A percentile compares a stretch with the other conserved stretches of the same genome.
Conservation (phyloP, 2,113 vertebrate genomes). For the Paradisaea rubra region DNA sequence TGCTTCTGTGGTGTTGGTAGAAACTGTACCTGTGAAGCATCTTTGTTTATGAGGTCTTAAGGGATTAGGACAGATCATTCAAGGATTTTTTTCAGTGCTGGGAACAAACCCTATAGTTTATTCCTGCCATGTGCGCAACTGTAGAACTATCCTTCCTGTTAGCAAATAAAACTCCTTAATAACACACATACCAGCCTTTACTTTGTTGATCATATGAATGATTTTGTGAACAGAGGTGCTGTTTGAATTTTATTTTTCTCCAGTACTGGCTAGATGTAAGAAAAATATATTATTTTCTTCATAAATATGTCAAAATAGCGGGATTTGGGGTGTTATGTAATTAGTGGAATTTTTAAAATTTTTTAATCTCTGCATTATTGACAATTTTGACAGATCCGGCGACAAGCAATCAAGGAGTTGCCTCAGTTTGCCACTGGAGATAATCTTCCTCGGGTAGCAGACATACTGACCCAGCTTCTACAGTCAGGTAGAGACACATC, state of each 20-base stretch:
- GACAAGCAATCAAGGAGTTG: constrained; percentile 95
- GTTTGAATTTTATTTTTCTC: neutral
- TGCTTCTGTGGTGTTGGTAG: neutral
- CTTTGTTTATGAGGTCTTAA: neutral
- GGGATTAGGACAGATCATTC: neutral
- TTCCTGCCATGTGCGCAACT: neutral
- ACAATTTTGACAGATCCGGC: constrained; percentile 80
- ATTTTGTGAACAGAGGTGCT: neutral
- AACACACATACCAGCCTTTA: neutral
- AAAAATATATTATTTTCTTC: neutral
- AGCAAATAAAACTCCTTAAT: neutral
- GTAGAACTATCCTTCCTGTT: neutral
- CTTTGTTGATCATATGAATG: neutral
- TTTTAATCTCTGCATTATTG: neutral
- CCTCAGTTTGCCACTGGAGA: constrained; percentile 95
- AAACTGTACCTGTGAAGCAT: neutral
- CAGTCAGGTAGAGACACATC: constrained; percentile 82
- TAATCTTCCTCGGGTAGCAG: constrained; percentile 91
- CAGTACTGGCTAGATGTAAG: neutral
- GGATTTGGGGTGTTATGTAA: neutral
- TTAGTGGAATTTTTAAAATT: neutral
- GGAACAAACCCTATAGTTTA: neutral
- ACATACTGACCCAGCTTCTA: constrained; percentile 93
- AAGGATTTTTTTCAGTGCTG: neutral
- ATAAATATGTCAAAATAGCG: neutral